A percentile compares a stretch with the other conserved stretches of the same genome.
phyloP scores from a whole-genome alignment of 1,140 invertebrate genomes.

The Atopsyche davidsoni region DNA sequence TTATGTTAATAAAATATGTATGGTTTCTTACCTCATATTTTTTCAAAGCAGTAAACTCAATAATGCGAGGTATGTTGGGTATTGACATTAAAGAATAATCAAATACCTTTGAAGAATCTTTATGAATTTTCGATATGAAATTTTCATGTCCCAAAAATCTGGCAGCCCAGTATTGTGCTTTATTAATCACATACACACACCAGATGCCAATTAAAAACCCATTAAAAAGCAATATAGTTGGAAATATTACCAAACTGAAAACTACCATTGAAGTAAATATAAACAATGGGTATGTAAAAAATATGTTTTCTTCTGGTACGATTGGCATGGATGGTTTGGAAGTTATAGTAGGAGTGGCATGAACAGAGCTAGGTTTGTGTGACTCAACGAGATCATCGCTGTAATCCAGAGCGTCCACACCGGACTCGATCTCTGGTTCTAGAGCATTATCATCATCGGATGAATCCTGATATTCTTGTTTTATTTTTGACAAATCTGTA shows the following conservation, averaged over 20 bases:
- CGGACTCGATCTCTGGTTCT: constrained; percentile 44
- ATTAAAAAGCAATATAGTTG: constrained; percentile 40
- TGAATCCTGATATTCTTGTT: constrained; percentile 5
- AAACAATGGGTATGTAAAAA: constrained; percentile 40
- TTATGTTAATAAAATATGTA: no score
- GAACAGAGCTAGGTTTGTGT: no score
- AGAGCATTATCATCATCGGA: constrained; percentile 27
- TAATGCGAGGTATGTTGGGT: constrained; percentile 37
- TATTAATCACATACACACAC: constrained; percentile 38
- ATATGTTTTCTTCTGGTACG: constrained; percentile 31
- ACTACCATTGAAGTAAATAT: constrained; percentile 39
- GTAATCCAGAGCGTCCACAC: constrained; percentile 46
- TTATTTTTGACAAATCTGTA: constrained; percentile 6
- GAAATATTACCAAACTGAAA: constrained; percentile 38
- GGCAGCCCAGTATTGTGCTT: constrained; percentile 38
- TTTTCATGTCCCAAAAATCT: constrained; percentile 33
- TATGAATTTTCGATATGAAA: constrained; percentile 8
- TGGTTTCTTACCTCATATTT: constrained; percentile 53
- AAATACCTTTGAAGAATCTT: no score
- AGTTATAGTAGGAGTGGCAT: no score
- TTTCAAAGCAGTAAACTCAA: constrained; percentile 44
- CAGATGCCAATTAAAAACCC: constrained; percentile 45
- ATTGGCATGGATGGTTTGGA: no score
- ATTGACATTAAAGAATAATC: no score
- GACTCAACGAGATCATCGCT: no score